Evolutionary conservation across 2,888 invertebrate species (phyloP).

Genomic region (Tenthredo livida): DNA sequence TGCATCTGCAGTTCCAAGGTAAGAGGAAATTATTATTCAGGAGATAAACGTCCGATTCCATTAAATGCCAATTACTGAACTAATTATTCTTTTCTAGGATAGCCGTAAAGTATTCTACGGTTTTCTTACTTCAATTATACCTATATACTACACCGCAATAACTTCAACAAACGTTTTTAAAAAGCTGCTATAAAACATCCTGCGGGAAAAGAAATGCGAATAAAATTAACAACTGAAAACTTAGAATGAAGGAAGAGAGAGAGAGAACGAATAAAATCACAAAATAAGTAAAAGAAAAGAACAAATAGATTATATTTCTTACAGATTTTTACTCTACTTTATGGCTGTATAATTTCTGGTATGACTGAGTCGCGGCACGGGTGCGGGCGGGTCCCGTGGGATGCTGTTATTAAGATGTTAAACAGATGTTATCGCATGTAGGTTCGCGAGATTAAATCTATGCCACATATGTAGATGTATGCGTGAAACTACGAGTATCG

Average conservation of each 20-base stretch:
- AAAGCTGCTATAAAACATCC: background rate
- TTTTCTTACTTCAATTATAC: background rate
- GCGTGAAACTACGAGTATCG: conserved; percentile 27
- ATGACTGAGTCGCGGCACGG: background rate
- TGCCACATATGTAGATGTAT: conserved; percentile 32
- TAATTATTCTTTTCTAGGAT: conserved; percentile 61
- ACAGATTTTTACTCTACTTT: background rate
- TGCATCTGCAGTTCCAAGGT: conserved; percentile 56
- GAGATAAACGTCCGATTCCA: conserved; percentile 59
- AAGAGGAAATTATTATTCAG: conserved; percentile 62
- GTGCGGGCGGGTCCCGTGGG: background rate
- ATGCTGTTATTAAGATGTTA: conserved; percentile 39
- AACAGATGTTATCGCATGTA: conserved; percentile 27
- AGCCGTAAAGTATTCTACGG: conserved; percentile 15
- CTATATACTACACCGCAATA: background rate
- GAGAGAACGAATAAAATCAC: too few species aligned
- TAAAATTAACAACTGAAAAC: background rate
- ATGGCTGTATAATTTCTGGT: background rate
- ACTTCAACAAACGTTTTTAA: background rate
- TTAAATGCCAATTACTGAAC: conserved; percentile 62
- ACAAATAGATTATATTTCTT: background rate
- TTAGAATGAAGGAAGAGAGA: background rate
- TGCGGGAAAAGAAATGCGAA: too few species aligned
- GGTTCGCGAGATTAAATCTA: conserved; percentile 24
- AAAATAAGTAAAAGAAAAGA: background rate